Evolutionary conservation across 2,797 vertebrate species (phyloP), one percentile per base, ranked within the genome.

Genomic region (Ambastaia sidthimunki): DNA sequence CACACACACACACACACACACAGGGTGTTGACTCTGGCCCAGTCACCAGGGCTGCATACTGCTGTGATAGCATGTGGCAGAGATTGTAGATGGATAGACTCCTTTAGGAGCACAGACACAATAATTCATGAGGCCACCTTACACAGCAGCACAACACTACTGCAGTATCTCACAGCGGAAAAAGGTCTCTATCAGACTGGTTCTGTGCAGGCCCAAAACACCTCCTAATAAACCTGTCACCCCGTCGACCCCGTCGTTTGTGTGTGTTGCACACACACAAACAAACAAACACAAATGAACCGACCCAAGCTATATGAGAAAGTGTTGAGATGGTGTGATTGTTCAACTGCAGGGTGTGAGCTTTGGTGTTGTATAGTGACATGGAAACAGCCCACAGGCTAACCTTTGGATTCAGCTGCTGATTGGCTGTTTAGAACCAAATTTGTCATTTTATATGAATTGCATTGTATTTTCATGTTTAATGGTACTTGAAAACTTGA

Each of bases 11-110:
- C 55, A 25, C 70, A 44, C 70, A 34, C 60, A 78, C 71, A 60
- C 72, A 34, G 34, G 28, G 37, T 59, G 59, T 63, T 76, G 76
- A 82, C 57, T 80, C 70, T 78, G 74, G 76, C 63, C 78, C 54
- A 73, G 48, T 82, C 71, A 28, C 80, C 65, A 60, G 57, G 67
- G 71, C 70, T 80, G 78, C 69, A 16, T 80, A 69, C 75, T 55
- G 82, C 78, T 83, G 65, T 76, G 82, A 78, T 83, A 85, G 82
- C 85, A 82, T 85, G 83, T 85, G 81, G 82, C 84, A 85, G 73
- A 78, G 81, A 77, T 79, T 63, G 78, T 79, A 89, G 89, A 90
- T 89, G 82, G 85, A 91, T 89, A 76, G 84, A 83, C 55, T 77
- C 48, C 63, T 80, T 69, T 80, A 90, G 84, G 78, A 71, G 84